A percentile compares a stretch with the other conserved stretches of the same genome.
These are phyloP conservation scores for Globia sparganii DNA, from an alignment of 2,888 invertebrate genomes.

Conservation along the genomic window DNA sequence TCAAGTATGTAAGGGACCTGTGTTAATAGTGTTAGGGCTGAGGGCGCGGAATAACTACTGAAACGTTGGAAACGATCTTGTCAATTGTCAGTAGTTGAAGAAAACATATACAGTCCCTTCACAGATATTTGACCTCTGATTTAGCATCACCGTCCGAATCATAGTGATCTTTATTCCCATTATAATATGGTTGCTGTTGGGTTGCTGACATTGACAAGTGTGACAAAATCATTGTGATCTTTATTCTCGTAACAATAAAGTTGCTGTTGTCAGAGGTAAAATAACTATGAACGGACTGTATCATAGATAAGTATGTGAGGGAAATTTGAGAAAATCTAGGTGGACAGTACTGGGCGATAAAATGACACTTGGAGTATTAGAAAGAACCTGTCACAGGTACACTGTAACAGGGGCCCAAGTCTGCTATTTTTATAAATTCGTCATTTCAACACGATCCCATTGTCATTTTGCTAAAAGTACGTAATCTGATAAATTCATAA, in stretches of 20 bases:
- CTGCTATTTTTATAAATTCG: too few relatives aligned
- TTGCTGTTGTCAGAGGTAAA: too few relatives aligned
- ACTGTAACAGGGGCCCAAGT: too few relatives aligned
- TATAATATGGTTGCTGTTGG: background rate
- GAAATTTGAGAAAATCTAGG: constrained; percentile 16
- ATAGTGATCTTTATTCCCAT: background rate
- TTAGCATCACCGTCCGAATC: background rate
- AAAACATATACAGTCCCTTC: background rate
- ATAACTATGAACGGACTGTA: too few relatives aligned
- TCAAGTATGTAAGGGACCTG: constrained; percentile 19
- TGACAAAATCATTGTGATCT: too few relatives aligned
- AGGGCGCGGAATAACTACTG: constrained; percentile 24
- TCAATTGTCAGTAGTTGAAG: constrained; percentile 18
- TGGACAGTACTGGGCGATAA: background rate
- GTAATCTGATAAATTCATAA: too few relatives aligned
- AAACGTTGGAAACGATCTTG: constrained; percentile 9
- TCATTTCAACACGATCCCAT: too few relatives aligned
- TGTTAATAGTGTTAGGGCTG: constrained; percentile 9
- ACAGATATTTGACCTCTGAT: background rate
- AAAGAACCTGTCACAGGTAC: background rate
- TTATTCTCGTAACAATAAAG: too few relatives aligned
- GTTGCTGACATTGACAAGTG: background rate
- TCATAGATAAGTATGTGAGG: too few relatives aligned
- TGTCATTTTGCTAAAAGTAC: too few relatives aligned
- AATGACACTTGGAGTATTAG: background rate